Evolutionary conservation across 2,797 vertebrate genomes (phyloP).

Genomic region (Anableps anableps): DNA sequence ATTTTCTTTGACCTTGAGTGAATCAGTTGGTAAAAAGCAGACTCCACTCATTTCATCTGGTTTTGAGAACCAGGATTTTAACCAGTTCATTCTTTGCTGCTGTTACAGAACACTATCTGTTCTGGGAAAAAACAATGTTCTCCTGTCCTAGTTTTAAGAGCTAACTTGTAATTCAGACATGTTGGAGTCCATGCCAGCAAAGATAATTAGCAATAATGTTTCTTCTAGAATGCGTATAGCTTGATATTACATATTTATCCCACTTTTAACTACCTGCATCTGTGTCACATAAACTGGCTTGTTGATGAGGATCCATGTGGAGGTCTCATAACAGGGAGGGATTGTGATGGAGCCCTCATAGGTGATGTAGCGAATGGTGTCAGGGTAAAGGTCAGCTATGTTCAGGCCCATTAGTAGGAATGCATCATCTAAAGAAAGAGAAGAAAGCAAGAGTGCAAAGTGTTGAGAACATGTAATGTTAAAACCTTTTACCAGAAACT

Average conservation of each 20-base stretch:
- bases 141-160: constrained; percentile 16
- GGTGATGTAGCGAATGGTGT: constrained; percentile 95
- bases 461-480: constrained; percentile 5
- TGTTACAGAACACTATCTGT: constrained; percentile 20
- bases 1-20: constrained; percentile 2
- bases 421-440: constrained; percentile 86
- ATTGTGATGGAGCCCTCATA: constrained; percentile 97
- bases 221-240: not conserved
- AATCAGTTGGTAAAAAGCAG: not conserved
- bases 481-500: constrained; percentile 4
- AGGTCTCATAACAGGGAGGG: constrained; percentile 96
- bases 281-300: constrained; percentile 96
- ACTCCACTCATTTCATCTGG: not conserved
- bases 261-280: constrained; percentile 88
- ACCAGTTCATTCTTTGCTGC: constrained; percentile 5
- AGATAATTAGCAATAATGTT: constrained; percentile 20
- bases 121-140: constrained; percentile 15
- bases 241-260: not conserved
- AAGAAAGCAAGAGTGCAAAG: not conserved
- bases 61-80: constrained; percentile 2
- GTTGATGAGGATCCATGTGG: constrained; percentile 98
- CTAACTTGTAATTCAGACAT: constrained; percentile 44
- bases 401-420: constrained; percentile 95
- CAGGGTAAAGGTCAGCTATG: constrained; percentile 94
- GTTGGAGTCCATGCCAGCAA: constrained; percentile 1